phyloP scores from a whole-genome alignment of 2,888 invertebrate genomes.

The Aphidius colemani region DNA sequence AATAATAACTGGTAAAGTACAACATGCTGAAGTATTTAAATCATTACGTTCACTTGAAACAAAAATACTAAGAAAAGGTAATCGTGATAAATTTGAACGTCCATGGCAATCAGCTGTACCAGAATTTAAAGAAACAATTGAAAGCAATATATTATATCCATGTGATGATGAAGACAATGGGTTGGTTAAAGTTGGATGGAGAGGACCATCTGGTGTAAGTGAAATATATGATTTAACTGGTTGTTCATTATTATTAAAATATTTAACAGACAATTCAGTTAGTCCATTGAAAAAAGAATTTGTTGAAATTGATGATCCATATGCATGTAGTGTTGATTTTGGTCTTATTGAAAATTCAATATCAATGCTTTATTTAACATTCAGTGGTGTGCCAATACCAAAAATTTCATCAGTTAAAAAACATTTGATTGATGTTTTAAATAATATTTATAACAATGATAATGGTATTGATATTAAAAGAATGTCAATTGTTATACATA shows the following conservation, averaged over 20 bases:
- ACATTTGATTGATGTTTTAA: constrained; percentile 63
- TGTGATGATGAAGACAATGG: constrained; percentile 86
- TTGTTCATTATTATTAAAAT: constrained; percentile 74
- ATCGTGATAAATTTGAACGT: constrained; percentile 65
- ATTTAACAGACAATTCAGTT: constrained; percentile 84
- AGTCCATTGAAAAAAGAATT: constrained; percentile 83
- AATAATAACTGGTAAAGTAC: constrained; percentile 81
- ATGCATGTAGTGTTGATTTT: constrained; percentile 75
- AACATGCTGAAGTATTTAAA: constrained; percentile 75
- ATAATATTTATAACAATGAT: constrained; percentile 59
- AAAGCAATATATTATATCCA: constrained; percentile 71
- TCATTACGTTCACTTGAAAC: constrained; percentile 75
- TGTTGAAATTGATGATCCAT: constrained; percentile 81
- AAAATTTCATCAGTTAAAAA: constrained; percentile 70
- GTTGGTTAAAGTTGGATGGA: constrained; percentile 77
- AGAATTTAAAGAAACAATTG: constrained; percentile 65
- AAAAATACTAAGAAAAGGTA: constrained; percentile 73
- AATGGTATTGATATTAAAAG: constrained; percentile 74
- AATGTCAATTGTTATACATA: constrained; percentile 73
- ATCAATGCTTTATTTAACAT: constrained; percentile 70
- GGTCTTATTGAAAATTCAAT: constrained; percentile 75
- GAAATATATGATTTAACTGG: constrained; percentile 68
- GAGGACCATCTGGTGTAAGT: constrained; percentile 72
- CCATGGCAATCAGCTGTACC: constrained; percentile 81
- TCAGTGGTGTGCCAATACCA: constrained; percentile 75